Evolutionary conservation across 2,888 invertebrate species (phyloP).

Genomic region (Drosophila ustulata): DNA sequence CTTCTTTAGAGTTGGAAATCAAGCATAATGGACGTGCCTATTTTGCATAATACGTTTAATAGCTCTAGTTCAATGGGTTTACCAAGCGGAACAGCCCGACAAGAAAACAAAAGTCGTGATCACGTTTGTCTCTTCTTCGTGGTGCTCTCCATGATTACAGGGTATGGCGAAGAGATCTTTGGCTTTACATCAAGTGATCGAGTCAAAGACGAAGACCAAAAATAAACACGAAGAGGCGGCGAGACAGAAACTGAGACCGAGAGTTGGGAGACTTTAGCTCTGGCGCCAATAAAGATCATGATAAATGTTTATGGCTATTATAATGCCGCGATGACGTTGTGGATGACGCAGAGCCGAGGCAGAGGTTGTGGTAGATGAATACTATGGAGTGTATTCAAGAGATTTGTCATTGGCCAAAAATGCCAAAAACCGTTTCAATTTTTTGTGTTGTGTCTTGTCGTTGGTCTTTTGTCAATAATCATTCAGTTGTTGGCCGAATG

Average conservation of each 20-base stretch:
- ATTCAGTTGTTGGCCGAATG: conserved; percentile 43
- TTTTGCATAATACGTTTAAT: conserved; percentile 4
- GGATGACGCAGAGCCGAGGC: conserved; percentile 41
- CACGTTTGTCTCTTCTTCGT: not conserved
- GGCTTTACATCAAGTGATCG: conserved; percentile 23
- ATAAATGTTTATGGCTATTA: conserved; percentile 47
- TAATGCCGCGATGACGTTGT: conserved; percentile 52
- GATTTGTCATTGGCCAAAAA: conserved; percentile 71
- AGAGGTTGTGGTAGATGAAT: not conserved
- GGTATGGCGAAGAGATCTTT: conserved; percentile 34
- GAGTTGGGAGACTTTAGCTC: not conserved
- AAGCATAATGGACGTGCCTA: not conserved
- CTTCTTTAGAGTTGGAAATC: not conserved
- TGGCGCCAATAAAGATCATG: conserved; percentile 60
- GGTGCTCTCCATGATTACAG: conserved; percentile 6
- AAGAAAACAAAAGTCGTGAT: not conserved
- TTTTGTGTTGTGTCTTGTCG: conserved; percentile 11
- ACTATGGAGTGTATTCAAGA: conserved; percentile 43
- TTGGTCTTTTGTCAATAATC: conserved; percentile 29
- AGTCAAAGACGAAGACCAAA: conserved; percentile 7
- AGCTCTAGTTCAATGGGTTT: not conserved
- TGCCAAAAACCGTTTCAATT: conserved; percentile 26
- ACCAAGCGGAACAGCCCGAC: not conserved
- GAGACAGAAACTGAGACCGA: conserved; percentile 17
- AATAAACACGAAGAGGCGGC: not conserved